Evolutionary conservation across 2,113 vertebrate species (phyloP), one percentile per base, ranked within the genome.

Genomic region (Monarcha castaneiventris): DNA sequence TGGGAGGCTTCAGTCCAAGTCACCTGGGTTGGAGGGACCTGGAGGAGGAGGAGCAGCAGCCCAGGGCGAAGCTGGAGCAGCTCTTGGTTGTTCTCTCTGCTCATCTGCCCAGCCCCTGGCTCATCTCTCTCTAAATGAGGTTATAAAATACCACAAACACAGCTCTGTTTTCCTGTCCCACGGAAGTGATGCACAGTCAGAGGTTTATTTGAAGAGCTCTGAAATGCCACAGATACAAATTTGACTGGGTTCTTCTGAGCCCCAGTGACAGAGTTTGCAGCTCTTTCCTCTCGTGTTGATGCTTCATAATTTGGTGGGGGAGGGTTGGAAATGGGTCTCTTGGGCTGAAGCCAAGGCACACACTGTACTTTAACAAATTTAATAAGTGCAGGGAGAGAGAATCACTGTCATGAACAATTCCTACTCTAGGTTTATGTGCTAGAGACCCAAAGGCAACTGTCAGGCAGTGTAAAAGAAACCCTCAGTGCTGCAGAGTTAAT

Each of bases 341-440:
- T 69, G 59, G 91, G 51, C 71, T 87, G 23, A 35, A 77, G 72
- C 82, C 93, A 94, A 73, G 95, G 73, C 92, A 94, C 82, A 86
- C 37, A 4, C 59, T 83, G 68, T 94, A 49, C 93, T 95, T 49
- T 21, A 48, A 35, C 64, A 61, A 64, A 88, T 78, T 52, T 55
- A 75, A 7, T 59, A 72, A 71, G 9, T 10, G 26, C 58, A 21
- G 21, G 35, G 46, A 74, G 67, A 72, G 62, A 74, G 37, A 72
- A 87, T 76, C 76, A 15, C 25, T 69, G 68, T 85, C 52, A 22
- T 37, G 26, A 30, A 26, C 37, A 86, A 29, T 71, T 59, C 64
- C 35, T 41, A 3, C 85, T 95, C 63, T 14, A 63, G 49, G 27
- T 41, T 84, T 13, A 5, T 75, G 11, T 41, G 54, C 56, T 59